A percentile compares a stretch with the other conserved stretches of the same genome.
phyloP scores from a whole-genome alignment of 2,888 invertebrate genomes.

The Melolontha melolontha region DNA sequence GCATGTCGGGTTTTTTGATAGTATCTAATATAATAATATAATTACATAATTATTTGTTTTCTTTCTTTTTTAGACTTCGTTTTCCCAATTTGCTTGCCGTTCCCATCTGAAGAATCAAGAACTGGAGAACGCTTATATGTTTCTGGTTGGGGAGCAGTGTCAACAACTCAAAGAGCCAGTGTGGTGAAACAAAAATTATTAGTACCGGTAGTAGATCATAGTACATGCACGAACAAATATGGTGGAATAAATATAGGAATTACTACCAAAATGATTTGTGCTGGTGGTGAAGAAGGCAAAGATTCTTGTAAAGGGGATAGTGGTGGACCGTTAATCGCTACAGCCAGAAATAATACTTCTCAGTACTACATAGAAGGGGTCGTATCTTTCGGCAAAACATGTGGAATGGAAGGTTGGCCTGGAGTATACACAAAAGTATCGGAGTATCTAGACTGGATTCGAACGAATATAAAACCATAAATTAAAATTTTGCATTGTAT shows the following conservation, averaged over 20 bases:
- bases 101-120: slow-evolving; percentile 52
- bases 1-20: too few relatives aligned
- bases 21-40: too few relatives aligned
- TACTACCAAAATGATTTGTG: slow-evolving; percentile 71
- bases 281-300: slow-evolving; percentile 74
- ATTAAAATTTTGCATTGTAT: slow-evolving; percentile 2
- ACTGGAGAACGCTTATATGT: slow-evolving; percentile 58
- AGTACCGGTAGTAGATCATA: slow-evolving; percentile 64
- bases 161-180: slow-evolving; percentile 44
- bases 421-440: slow-evolving; percentile 75
- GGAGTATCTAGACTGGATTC: slow-evolving; percentile 73
- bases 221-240: slow-evolving; percentile 14
- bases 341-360: slow-evolving; percentile 59
- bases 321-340: slow-evolving; percentile 75
- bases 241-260: not conserved
- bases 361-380: slow-evolving; percentile 66
- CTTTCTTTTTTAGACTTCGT: slow-evolving; percentile 58
- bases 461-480: slow-evolving; percentile 51
- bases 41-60: too few relatives aligned
- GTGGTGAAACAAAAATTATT: slow-evolving; percentile 47
- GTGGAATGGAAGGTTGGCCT: slow-evolving; percentile 69
- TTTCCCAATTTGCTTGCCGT: slow-evolving; percentile 70
- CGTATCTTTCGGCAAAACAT: slow-evolving; percentile 66
- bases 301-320: slow-evolving; percentile 72
- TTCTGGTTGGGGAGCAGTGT: slow-evolving; percentile 62